phyloP scores from a whole-genome alignment of 2,797 vertebrate genomes.

The Erpetoichthys calabaricus region DNA sequence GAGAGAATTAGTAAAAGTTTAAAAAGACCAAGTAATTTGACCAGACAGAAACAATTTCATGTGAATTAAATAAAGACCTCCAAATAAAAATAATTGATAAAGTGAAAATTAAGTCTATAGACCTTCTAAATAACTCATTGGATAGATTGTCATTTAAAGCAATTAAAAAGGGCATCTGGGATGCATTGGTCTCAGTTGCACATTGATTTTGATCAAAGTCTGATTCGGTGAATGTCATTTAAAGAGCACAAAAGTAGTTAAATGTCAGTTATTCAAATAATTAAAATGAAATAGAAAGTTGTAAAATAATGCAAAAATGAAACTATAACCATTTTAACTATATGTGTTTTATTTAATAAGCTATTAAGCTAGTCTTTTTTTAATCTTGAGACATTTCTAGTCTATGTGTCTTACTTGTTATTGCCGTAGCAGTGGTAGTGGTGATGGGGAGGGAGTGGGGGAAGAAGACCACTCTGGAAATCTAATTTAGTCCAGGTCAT shows the following conservation, averaged over 20 bases:
- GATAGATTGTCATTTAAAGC: background rate
- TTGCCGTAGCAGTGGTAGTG: too few relatives aligned
- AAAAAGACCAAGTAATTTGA: too few relatives aligned
- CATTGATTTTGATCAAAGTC: constrained; percentile 1
- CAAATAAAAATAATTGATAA: background rate
- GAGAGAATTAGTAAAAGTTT: too few relatives aligned
- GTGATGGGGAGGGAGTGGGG: too few relatives aligned
- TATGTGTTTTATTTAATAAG: too few relatives aligned
- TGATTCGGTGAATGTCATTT: background rate
- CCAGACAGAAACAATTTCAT: background rate
- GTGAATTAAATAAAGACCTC: background rate
- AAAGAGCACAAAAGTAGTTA: background rate
- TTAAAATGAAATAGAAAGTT: background rate
- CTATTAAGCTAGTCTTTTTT: too few relatives aligned
- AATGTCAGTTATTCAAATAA: constrained; percentile 1
- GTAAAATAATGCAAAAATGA: background rate
- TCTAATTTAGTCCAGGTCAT: constrained; percentile 13
- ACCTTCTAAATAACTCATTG: background rate
- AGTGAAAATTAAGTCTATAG: background rate
- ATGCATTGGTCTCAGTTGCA: background rate
- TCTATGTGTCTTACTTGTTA: too few relatives aligned
- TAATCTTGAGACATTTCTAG: too few relatives aligned
- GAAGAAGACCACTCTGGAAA: constrained; percentile 3
- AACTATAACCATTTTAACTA: too few relatives aligned
- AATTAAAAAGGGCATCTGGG: background rate